Conservation (phyloP, 2,888 invertebrate species). For the Plebejus melissa region DNA sequence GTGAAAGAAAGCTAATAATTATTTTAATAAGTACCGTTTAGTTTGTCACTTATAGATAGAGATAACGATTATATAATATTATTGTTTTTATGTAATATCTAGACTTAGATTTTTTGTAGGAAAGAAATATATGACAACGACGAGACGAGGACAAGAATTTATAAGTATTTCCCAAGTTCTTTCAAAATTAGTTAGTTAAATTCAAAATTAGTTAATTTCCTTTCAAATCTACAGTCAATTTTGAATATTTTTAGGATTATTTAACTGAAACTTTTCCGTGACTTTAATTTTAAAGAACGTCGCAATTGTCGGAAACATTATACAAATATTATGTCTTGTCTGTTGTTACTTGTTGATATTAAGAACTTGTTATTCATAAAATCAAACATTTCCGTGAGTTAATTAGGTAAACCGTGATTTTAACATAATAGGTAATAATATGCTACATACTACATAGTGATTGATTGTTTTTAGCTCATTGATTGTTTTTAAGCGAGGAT, state of each 20-base stretch:
- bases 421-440: neutral
- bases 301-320: neutral
- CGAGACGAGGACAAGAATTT: neutral
- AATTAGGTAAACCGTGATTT: neutral
- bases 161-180: neutral
- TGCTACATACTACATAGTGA: neutral
- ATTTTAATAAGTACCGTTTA: neutral
- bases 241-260: neutral
- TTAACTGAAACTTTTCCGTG: neutral
- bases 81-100: neutral
- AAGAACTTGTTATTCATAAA: neutral
- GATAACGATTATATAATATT: neutral
- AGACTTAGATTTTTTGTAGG: neutral
- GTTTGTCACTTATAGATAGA: neutral
- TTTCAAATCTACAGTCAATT: neutral
- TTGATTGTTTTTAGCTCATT: neutral
- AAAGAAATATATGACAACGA: neutral
- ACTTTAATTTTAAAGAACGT: neutral
- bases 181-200: too few species aligned
- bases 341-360: neutral
- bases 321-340: neutral
- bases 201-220: too few species aligned
- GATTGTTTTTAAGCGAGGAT: neutral
- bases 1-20: neutral
- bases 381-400: slow-evolving; percentile 1